A percentile compares a stretch with the other conserved stretches of the same genome.
phyloP scores from a whole-genome alignment of 2,888 invertebrate species.

The Nomada ruficornis region DNA sequence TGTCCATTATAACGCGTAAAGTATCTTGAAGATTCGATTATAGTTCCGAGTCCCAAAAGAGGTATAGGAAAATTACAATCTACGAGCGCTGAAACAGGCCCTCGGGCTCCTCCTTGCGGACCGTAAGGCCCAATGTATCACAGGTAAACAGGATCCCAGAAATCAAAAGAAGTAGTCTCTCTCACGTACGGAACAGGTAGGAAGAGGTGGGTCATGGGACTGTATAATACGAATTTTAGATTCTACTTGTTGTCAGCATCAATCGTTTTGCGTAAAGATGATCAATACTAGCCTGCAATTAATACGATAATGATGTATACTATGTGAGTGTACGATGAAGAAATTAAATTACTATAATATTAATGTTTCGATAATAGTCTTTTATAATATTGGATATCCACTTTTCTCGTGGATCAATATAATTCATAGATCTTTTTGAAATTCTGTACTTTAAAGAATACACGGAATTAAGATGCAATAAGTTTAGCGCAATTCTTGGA shows the following conservation, averaged over 20 bases:
- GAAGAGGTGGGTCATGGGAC: constrained; percentile 25
- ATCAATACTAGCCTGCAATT: too few relatives aligned
- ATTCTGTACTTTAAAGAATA: neutral
- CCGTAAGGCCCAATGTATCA: constrained; percentile 78
- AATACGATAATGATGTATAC: neutral
- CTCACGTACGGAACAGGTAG: constrained; percentile 56
- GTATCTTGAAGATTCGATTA: neutral
- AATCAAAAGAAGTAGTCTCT: constrained; percentile 68
- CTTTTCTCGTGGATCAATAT: neutral
- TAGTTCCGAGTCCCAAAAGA: neutral
- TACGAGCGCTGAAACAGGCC: constrained; percentile 28
- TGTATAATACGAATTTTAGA: constrained; percentile 19
- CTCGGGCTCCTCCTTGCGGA: constrained; percentile 55
- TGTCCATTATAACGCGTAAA: neutral
- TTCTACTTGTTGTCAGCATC: neutral
- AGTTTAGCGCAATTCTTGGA: constrained; percentile 50
- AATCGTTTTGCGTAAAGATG: neutral
- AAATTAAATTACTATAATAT: neutral
- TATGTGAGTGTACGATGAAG: neutral
- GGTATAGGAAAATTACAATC: constrained; percentile 16
- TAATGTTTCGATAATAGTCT: neutral
- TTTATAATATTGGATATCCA: neutral
- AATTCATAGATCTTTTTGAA: constrained; percentile 13
- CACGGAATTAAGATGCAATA: constrained; percentile 1
- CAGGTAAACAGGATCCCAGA: constrained; percentile 76